Conservation (phyloP, 1,140 invertebrate species). For the Brachionus paranguensis region DNA sequence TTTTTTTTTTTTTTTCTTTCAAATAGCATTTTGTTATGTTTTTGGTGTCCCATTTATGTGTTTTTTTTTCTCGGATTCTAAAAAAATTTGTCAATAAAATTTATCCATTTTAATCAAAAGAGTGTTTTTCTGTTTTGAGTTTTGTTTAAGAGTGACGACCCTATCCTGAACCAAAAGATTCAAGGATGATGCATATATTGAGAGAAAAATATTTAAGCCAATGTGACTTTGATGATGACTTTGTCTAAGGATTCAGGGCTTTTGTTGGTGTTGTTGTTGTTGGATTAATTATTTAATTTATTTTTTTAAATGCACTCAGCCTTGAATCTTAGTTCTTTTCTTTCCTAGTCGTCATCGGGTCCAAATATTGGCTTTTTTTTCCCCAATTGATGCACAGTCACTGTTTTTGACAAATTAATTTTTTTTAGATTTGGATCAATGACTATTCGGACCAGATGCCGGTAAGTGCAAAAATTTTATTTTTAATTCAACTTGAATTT, state of each 20-base stretch:
- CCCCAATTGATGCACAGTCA: neutral
- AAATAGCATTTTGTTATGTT: neutral
- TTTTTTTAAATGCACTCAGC: conserved; percentile 1
- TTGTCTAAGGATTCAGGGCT: conserved; percentile 7
- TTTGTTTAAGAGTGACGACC: neutral
- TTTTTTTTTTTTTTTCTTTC: neutral
- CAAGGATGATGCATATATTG: conserved; percentile 24
- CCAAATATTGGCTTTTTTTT: neutral
- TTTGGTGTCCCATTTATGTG: neutral
- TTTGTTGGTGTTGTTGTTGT: neutral
- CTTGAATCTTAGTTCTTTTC: neutral
- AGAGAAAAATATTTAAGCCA: neutral
- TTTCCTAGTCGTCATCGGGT: conserved; percentile 2
- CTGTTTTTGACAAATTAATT: neutral
- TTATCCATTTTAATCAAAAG: neutral
- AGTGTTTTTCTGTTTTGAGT: neutral
- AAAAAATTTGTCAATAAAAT: neutral
- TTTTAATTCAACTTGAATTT: too few relatives aligned
- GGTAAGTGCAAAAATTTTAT: conserved; percentile 48
- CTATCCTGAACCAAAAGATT: neutral
- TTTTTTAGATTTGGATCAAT: conserved; percentile 32
- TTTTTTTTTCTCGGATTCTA: neutral
- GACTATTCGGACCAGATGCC: conserved; percentile 53
- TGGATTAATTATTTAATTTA: neutral
- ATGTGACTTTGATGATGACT: neutral